Evolutionary conservation across 1,140 invertebrate species (phyloP).

Genomic region (Pseudomyrmex gracilis): DNA sequence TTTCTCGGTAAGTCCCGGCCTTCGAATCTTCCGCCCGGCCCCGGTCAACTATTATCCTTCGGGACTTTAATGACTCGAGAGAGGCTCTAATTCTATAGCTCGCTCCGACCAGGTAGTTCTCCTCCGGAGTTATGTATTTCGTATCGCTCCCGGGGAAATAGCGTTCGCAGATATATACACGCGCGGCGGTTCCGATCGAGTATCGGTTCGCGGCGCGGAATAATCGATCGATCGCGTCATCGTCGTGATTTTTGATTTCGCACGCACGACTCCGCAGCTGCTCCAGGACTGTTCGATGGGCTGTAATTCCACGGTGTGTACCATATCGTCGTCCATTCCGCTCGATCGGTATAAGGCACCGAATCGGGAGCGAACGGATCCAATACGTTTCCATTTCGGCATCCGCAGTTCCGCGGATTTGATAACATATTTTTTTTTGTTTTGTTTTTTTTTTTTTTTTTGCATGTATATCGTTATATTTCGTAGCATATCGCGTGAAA

Average conservation of each 20-base stretch:
- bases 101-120: constrained; percentile 51
- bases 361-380: constrained; percentile 6
- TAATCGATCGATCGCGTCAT: constrained; percentile 62
- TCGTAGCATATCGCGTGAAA: background rate
- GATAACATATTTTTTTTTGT: too few relatives aligned
- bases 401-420: constrained; percentile 6
- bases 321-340: constrained; percentile 35
- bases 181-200: background rate
- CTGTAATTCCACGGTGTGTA: constrained; percentile 46
- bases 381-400: background rate
- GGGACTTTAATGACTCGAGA: constrained; percentile 78
- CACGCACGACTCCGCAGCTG: constrained; percentile 44
- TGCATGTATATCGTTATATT: background rate
- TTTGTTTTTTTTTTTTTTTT: too few relatives aligned
- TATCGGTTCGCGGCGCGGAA: constrained; percentile 53
- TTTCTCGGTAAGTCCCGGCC: constrained; percentile 56
- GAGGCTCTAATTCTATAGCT: constrained; percentile 79
- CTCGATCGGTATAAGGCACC: background rate
- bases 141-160: constrained; percentile 77
- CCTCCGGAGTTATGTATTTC: constrained; percentile 74
- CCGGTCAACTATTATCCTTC: constrained; percentile 75
- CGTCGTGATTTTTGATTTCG: constrained; percentile 61
- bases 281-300: background rate
- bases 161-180: constrained; percentile 29
- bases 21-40: constrained; percentile 66